phyloP scores from a whole-genome alignment of 2,113 vertebrate genomes.

The Phoenicopterus ruber region DNA sequence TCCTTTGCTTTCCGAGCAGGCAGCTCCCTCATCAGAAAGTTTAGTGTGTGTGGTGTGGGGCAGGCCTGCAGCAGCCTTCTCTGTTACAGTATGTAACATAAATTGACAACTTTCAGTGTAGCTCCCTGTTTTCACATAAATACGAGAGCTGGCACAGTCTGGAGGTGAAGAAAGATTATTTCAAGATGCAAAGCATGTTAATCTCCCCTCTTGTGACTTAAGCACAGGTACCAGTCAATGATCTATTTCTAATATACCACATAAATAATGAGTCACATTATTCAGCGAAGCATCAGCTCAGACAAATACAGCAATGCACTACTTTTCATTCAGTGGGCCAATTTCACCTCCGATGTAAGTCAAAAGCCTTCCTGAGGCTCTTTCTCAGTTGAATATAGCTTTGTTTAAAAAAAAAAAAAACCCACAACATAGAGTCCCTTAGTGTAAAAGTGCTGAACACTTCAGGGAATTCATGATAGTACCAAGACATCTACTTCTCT shows the following conservation, averaged over 20 bases:
- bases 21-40: background rate
- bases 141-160: background rate
- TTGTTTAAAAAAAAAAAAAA: background rate
- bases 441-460: background rate
- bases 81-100: background rate
- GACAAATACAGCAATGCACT: background rate
- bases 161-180: conserved; percentile 27
- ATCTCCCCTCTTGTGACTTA: conserved; percentile 15
- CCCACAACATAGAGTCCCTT: background rate
- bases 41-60: background rate
- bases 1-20: background rate
- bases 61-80: background rate
- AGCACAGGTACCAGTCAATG: conserved; percentile 29
- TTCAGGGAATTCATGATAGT: background rate
- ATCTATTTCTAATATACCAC: conserved; percentile 35
- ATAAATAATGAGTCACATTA: conserved; percentile 33
- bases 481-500: background rate
- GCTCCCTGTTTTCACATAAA: background rate
- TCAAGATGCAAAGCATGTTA: conserved; percentile 34
- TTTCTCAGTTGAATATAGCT: background rate
- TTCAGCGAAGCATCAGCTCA: conserved; percentile 33
- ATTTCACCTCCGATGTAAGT: background rate
- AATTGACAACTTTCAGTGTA: background rate
- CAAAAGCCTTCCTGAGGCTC: background rate
- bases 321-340: background rate